These are phyloP conservation scores for Ailuropoda melanoleuca DNA, from an alignment of 2,113 vertebrate species.

Conservation along the genomic window DNA sequence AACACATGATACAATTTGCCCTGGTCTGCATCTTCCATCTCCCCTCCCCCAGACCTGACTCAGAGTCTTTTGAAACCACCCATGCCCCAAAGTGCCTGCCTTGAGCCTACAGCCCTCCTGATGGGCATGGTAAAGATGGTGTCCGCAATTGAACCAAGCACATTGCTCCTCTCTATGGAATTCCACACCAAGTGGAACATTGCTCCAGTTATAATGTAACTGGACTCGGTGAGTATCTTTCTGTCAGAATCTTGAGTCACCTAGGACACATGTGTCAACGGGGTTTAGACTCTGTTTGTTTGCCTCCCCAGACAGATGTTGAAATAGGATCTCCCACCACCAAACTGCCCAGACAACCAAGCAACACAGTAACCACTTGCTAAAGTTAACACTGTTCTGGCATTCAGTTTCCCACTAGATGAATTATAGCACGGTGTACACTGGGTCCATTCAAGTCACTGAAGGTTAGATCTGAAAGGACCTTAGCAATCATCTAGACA, in stretches of 20 bases:
- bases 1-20: neutral
- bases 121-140: neutral
- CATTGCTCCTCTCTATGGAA: slow-evolving; percentile 27
- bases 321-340: slow-evolving; percentile 66
- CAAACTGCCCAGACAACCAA: slow-evolving; percentile 79
- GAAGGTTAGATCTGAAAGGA: neutral
- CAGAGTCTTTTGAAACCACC: neutral
- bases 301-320: slow-evolving; percentile 78
- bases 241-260: slow-evolving; percentile 67
- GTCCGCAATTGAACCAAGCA: slow-evolving; percentile 32
- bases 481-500: neutral
- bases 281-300: slow-evolving; percentile 72
- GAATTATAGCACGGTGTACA: slow-evolving; percentile 25
- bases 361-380: slow-evolving; percentile 81
- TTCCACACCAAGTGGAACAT: slow-evolving; percentile 44
- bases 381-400: slow-evolving; percentile 77
- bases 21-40: neutral
- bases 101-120: neutral
- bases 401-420: slow-evolving; percentile 73
- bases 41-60: neutral
- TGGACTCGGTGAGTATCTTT: slow-evolving; percentile 65
- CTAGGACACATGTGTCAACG: slow-evolving; percentile 62
- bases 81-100: neutral
- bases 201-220: slow-evolving; percentile 46
- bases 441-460: slow-evolving; percentile 50